A percentile compares a stretch with the other conserved stretches of the same genome.
phyloP scores from a whole-genome alignment of 2,113 vertebrate genomes.

The Melospiza melodia region DNA sequence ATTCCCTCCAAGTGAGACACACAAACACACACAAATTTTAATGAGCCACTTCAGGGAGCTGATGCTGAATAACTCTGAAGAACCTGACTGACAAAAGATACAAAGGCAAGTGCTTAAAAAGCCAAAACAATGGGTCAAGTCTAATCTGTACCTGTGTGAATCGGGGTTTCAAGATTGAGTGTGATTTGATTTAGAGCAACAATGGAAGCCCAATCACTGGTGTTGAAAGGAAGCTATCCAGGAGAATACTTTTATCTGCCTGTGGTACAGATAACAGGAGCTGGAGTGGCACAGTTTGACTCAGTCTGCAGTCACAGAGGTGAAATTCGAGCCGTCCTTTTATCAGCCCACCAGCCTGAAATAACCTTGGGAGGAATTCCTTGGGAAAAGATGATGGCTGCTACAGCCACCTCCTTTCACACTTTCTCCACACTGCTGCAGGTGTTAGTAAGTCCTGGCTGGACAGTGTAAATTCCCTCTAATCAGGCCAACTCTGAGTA shows the following conservation, averaged over 20 bases:
- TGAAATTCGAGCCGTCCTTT: not conserved
- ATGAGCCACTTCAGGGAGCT: not conserved
- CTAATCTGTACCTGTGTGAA: not conserved
- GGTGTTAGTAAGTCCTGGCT: not conserved
- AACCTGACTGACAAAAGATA: not conserved
- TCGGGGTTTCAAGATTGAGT: not conserved
- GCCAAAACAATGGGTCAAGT: constrained; percentile 9
- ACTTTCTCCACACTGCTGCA: not conserved
- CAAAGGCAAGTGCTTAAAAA: not conserved
- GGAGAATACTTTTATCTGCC: not conserved
- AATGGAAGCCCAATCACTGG: not conserved
- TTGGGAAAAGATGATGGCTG: not conserved
- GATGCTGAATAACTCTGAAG: not conserved
- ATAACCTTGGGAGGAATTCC: not conserved
- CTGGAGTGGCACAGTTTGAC: not conserved
- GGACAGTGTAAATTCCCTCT: not conserved
- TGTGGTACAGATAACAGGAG: not conserved
- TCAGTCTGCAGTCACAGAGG: not conserved
- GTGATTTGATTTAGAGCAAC: not conserved
- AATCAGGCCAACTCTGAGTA: not conserved
- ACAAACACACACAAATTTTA: not conserved
- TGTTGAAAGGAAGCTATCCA: not conserved
- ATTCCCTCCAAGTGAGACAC: not conserved
- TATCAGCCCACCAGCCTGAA: not conserved
- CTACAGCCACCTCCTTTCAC: not conserved